Conservation (phyloP, 2,888 invertebrate species). For the Brachyptera putata region DNA sequence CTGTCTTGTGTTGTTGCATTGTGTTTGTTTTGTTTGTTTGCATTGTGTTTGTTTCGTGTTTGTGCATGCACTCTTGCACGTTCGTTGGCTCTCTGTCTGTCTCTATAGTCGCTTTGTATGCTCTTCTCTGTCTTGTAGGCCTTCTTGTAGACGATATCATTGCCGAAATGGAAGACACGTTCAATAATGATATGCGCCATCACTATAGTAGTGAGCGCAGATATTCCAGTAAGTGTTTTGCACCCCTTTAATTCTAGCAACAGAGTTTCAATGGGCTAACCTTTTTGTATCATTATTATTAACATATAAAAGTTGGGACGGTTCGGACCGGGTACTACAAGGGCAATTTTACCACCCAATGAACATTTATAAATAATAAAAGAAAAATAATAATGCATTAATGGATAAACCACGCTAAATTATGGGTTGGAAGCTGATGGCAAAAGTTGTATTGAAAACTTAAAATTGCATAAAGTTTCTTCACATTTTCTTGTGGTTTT, state of each 20-base stretch:
- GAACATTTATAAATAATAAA: no score
- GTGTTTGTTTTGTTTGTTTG: not conserved
- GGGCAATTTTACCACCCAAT: no score
- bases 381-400: no score
- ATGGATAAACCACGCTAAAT: no score
- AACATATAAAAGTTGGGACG: no score
- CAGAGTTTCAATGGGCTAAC: no score
- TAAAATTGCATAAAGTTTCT: no score
- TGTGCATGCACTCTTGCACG: not conserved
- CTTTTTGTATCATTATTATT: no score
- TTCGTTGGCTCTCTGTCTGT: not conserved
- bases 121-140: slow-evolving; percentile 16
- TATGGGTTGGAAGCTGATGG: no score
- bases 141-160: slow-evolving; percentile 9
- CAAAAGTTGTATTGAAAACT: no score
- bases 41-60: not conserved
- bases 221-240: slow-evolving; percentile 27
- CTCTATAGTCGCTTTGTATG: not conserved
- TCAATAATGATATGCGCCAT: not conserved
- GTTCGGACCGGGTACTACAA: no score
- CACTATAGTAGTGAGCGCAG: slow-evolving; percentile 18
- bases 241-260: not conserved
- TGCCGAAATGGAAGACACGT: slow-evolving; percentile 12
- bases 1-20: not conserved
- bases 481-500: no score